These are phyloP conservation scores for Cyclopterus lumpus DNA, from an alignment of 2,797 vertebrate genomes.

Conservation along the genomic window DNA sequence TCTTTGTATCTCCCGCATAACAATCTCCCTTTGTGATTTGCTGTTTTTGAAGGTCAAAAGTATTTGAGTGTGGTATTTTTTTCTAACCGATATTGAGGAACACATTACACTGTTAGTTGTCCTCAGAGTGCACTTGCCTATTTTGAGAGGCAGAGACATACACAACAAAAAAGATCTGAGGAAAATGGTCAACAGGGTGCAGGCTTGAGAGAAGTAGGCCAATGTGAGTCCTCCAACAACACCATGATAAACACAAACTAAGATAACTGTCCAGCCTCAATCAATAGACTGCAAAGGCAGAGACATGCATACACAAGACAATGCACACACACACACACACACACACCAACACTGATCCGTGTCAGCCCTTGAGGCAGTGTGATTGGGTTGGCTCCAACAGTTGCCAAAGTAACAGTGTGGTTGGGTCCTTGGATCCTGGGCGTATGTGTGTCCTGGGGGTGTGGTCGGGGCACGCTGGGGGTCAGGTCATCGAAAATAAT, in stretches of 20 bases:
- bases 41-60: conserved; percentile 33
- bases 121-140: conserved; percentile 11
- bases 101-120: background rate
- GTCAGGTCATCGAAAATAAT: conserved; percentile 62
- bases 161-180: conserved; percentile 34
- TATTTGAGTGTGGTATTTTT: conserved; percentile 13
- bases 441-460: conserved; percentile 14
- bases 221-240: conserved; percentile 30
- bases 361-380: background rate
- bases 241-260: conserved; percentile 26
- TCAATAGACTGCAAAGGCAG: conserved; percentile 29
- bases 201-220: conserved; percentile 36
- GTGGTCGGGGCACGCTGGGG: conserved; percentile 37
- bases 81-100: conserved; percentile 10
- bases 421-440: conserved; percentile 44
- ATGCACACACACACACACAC: no score
- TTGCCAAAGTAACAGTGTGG: no score
- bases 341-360: no score
- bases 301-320: background rate
- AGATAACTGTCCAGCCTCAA: conserved; percentile 14
- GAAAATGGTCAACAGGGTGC: conserved; percentile 31
- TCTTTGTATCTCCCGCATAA: conserved; percentile 1
- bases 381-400: no score
- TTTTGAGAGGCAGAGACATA: conserved; percentile 27
- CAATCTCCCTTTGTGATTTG: conserved; percentile 1